These are phyloP conservation scores for Megaceryle alcyon DNA, from an alignment of 2,797 vertebrate genomes.

Conservation along the genomic window DNA sequence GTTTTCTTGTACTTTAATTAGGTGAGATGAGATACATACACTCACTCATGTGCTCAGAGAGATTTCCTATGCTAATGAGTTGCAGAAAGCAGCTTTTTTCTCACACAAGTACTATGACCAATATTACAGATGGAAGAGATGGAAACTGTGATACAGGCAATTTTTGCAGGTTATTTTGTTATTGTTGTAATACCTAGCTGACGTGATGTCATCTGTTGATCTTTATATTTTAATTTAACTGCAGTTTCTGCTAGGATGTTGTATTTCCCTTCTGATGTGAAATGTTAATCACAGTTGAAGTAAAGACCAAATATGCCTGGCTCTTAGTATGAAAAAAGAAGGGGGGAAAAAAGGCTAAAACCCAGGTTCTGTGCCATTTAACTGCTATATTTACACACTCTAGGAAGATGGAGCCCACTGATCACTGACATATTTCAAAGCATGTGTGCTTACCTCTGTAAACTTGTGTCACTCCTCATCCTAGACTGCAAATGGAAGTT, in stretches of 20 bases:
- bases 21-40: neutral
- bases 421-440: neutral
- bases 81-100: neutral
- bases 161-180: neutral
- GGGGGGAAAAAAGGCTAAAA: neutral
- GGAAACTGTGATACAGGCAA: neutral
- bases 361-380: neutral
- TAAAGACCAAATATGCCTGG: neutral
- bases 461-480: neutral
- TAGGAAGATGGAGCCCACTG: neutral
- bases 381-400: neutral
- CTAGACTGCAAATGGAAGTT: neutral
- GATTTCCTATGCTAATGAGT: neutral
- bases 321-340: neutral
- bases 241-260: neutral
- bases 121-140: neutral
- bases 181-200: neutral
- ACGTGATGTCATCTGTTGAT: neutral
- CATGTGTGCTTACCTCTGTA: neutral
- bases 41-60: neutral
- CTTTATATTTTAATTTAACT: neutral
- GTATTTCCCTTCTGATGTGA: neutral
- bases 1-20: neutral
- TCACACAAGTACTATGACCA: neutral
- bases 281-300: neutral